Base-by-base conservation (phyloP, 2,113 vertebrate genomes). In the Saimiri boliviensis region DNA sequence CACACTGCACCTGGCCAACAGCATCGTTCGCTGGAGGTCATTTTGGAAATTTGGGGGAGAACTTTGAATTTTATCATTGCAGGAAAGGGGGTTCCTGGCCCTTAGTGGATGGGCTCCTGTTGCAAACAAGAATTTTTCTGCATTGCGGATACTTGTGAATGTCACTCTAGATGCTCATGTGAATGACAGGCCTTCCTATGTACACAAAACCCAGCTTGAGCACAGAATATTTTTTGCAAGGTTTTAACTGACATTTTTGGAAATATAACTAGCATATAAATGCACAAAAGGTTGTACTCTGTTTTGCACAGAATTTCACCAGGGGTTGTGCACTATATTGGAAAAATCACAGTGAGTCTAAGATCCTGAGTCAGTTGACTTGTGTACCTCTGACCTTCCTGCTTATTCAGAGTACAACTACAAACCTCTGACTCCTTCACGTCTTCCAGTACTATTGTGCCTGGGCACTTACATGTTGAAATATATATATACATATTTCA, bases 241-340 rank as follows among this genome's bases (percentile, higher is more conserved):
- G 16, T 68, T 68, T 68, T 63, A 63, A 20, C 47, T 54, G 73
- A 42, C 32, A 76, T 68, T 60, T 86, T 8, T 23, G 16, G n/a
- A 25, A 23, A 30, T 20, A 3, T 32, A 52, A 49, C 35, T 58
- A 47, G 47, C 10, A 5, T 17, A 40, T 11, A 42, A 70, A 84
- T 42, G 27, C 71, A 81, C 40, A 86, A 68, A 89, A 77, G 66
- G 42, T 30, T 76, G 16, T 49, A 45, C 63, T 70, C 74, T 45
- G 10, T 91, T 56, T 82, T 25, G 27, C 40, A 68, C 4, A 80
- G 52, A 77, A 89, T 85, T 95, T 84, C 49, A 82, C 42, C 49
- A 71, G 35, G 19, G 7, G 32, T 47, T 47, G 14, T 60, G 76
- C 40, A 60, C 12, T 63, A 23, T 19, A 92, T 86, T 71, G 58